phyloP scores from a whole-genome alignment of 2,113 vertebrate genomes.

The Nothocercus nigrocapillus region DNA sequence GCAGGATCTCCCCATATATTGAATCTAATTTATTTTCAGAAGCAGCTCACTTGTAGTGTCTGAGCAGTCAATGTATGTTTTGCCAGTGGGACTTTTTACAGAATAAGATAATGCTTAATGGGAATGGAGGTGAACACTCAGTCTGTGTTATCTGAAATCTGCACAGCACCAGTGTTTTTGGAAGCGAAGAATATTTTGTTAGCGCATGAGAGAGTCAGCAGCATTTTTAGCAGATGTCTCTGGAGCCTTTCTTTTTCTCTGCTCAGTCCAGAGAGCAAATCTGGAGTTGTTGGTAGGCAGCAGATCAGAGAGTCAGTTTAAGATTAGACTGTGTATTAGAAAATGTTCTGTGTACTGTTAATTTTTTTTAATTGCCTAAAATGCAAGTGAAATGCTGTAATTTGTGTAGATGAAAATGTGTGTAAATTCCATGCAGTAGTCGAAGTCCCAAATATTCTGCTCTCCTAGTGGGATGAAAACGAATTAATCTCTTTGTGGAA shows the following conservation, averaged over 20 bases:
- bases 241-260: background rate
- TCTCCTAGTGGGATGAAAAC: background rate
- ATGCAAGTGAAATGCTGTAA: background rate
- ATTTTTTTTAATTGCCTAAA: background rate
- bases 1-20: background rate
- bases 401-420: background rate
- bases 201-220: background rate
- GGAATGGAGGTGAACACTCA: background rate
- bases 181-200: background rate
- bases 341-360: accelerated
- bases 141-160: background rate
- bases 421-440: background rate
- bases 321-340: background rate
- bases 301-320: background rate
- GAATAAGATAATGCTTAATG: background rate
- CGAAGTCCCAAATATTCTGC: background rate
- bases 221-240: accelerated
- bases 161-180: background rate
- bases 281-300: background rate
- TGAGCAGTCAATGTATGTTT: background rate
- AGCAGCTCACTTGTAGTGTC: background rate
- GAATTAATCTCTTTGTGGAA: background rate
- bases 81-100: background rate
- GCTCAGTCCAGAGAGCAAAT: background rate
- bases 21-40: background rate